Base-by-base conservation (phyloP, 2,797 vertebrate genomes). In the Esox lucius region DNA sequence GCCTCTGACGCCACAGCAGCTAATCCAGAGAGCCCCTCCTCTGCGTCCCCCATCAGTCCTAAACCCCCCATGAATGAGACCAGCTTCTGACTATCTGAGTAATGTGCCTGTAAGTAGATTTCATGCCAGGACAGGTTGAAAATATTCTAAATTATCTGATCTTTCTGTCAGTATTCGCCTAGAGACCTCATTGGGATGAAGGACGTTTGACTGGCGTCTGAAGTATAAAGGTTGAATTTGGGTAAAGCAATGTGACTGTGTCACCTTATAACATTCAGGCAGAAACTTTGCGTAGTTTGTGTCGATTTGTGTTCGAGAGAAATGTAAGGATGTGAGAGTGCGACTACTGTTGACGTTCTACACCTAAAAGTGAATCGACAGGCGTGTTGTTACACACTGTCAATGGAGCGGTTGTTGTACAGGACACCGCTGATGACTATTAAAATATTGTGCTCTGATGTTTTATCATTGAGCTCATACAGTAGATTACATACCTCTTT, bases 21-120 rank as follows among this genome's bases (percentile, higher is more conserved):
- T 0, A 61, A 67, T 39, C 75, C 81, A 0, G 87, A 87, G 0
- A 69, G 72, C 48, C n/a, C 80, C 0, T 1, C 74, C 28, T 71
- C 59, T 24, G 87, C 9, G 0, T 68, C 91, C 0, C 78, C 90
- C 33, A 86, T 87, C 78, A 90, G 90, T 77, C 91, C 92, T 46
- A 96, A 95, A 76, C 90, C 92, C 12, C 92, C 91, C 31, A 93
- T 97, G 86, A 97, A 95, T 0, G 96, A 96, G 81, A 96, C 96
- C 72, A 96, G 96, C 80, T 97, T 97, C 90, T 97, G 92, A 95
- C 79, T 79, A 70, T 74, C 42, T 61, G 35, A 19, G 26, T 26
- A 31, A 39, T 26, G 33, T 28, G 26, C 31, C n/a, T n/a, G 64
- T 17, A 15, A 28, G 24, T 28, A 26, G 24, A 35, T 26, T 61